These are phyloP conservation scores for Cydia pomonella DNA, from an alignment of 1,140 invertebrate species.

Conservation along the genomic window DNA sequence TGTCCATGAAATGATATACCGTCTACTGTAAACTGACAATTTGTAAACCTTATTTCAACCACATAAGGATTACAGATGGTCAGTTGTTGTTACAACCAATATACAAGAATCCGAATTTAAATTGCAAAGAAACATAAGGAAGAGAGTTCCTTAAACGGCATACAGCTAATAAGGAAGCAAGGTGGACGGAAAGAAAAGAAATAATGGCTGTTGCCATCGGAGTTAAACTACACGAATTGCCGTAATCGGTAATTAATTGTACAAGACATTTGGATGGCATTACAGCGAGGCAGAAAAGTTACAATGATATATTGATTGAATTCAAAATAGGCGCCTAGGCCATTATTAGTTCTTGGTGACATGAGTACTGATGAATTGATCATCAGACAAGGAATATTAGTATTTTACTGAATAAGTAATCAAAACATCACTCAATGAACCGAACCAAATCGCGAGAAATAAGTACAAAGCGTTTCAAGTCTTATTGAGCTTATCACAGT, in stretches of 20 bases:
- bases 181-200: conserved; percentile 23
- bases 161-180: conserved; percentile 21
- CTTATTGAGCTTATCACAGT: too few species aligned
- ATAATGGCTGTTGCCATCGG: conserved; percentile 22
- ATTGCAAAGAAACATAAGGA: conserved; percentile 15
- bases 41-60: too few species aligned
- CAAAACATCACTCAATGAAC: too few species aligned
- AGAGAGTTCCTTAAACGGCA: conserved; percentile 21
- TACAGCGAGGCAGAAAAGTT: not conserved
- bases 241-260: conserved; percentile 21
- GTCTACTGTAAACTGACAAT: not conserved
- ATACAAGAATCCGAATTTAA: conserved; percentile 20
- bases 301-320: not conserved
- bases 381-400: too few species aligned
- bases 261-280: not conserved
- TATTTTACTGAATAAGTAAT: too few species aligned
- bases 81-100: too few species aligned
- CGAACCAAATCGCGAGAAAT: too few species aligned
- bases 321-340: not conserved
- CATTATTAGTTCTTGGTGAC: not conserved
- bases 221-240: not conserved
- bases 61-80: too few species aligned
- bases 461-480: too few species aligned
- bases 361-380: not conserved
- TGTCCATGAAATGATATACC: conserved; percentile 13